Conservation (phyloP, 2,113 vertebrate species). For the Gopherus flavomarginatus region DNA sequence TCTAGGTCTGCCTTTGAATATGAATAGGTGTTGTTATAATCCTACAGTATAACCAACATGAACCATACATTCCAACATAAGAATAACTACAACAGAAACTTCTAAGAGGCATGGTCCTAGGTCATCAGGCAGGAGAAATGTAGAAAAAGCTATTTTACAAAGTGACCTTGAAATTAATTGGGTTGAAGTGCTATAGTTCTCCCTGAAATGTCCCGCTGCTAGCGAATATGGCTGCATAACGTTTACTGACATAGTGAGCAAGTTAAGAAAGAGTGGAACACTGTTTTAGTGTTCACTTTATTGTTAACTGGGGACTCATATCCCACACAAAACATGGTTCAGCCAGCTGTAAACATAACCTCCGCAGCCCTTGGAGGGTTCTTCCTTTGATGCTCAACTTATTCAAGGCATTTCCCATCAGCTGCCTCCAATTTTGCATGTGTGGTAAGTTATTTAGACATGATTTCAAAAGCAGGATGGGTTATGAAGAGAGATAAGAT, state of each 20-base stretch:
- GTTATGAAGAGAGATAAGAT: constrained; percentile 66
- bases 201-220: constrained; percentile 30
- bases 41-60: neutral
- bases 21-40: neutral
- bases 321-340: constrained; percentile 70
- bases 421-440: constrained; percentile 64
- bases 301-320: constrained; percentile 67
- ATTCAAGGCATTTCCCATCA: constrained; percentile 60
- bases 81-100: neutral
- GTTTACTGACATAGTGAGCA: neutral
- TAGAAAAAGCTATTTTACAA: constrained; percentile 13
- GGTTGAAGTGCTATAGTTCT: neutral
- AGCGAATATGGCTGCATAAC: constrained; percentile 15
- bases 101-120: neutral
- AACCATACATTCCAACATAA: neutral
- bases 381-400: constrained; percentile 72
- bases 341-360: constrained; percentile 69
- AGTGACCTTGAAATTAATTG: constrained; percentile 54
- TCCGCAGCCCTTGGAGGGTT: constrained; percentile 58
- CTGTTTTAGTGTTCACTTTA: constrained; percentile 66
- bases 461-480: constrained; percentile 73
- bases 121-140: neutral
- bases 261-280: constrained; percentile 64
- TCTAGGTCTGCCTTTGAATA: neutral
- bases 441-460: constrained; percentile 68